Evolutionary conservation across 2,888 invertebrate genomes (phyloP).

Genomic region (Anthoptus insignis): DNA sequence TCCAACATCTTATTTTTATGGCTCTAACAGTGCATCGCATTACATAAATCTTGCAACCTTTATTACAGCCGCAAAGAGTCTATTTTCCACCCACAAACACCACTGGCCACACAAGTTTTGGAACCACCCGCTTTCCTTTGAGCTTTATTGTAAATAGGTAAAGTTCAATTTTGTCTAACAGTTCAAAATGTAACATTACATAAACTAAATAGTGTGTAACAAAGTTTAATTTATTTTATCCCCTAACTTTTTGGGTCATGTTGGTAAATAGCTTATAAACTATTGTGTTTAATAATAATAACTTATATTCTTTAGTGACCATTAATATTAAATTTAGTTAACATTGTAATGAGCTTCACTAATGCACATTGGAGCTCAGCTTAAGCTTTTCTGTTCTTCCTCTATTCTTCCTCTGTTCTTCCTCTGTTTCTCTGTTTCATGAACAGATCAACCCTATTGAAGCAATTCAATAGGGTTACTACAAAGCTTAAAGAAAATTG

Average conservation of each 20-base stretch:
- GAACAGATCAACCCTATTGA: too few relatives aligned
- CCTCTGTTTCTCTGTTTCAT: too few relatives aligned
- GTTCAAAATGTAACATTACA: not conserved
- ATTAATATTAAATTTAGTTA: too few relatives aligned
- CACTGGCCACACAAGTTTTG: conserved; percentile 1
- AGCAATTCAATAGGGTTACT: too few relatives aligned
- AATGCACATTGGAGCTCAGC: too few relatives aligned
- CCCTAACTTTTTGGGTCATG: not conserved
- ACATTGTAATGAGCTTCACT: too few relatives aligned
- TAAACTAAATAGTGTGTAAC: conserved; percentile 6
- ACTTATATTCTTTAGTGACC: too few relatives aligned
- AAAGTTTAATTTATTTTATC: conserved; percentile 16
- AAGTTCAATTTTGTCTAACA: conserved; percentile 26
- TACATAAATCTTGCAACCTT: conserved; percentile 51
- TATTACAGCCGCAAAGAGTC: conserved; percentile 45
- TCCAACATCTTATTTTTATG: conserved; percentile 35
- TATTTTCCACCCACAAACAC: conserved; percentile 36
- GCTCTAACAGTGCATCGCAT: conserved; percentile 44
- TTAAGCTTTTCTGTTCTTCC: too few relatives aligned
- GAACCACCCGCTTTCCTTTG: conserved; percentile 14
- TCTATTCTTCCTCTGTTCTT: too few relatives aligned
- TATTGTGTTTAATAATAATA: too few relatives aligned
- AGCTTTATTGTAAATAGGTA: conserved; percentile 32
- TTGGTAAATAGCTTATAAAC: not conserved
- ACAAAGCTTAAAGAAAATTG: too few relatives aligned